Evolutionary conservation across 2,113 vertebrate species (phyloP).

Genomic region (Zosterops hypoxanthus): DNA sequence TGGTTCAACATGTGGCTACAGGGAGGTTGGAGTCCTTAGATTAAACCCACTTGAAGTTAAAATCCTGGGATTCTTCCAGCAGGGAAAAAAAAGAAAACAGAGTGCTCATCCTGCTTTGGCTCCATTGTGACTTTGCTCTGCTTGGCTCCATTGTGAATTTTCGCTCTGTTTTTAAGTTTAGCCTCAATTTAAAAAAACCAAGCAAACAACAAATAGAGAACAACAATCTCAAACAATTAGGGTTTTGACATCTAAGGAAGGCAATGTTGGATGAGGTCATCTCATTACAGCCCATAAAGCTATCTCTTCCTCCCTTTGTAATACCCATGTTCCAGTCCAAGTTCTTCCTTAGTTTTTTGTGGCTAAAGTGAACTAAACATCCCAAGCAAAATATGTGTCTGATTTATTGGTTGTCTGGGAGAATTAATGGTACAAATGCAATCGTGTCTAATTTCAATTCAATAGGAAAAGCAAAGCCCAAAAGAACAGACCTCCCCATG

Average conservation of each 20-base stretch:
- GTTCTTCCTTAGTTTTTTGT: slow-evolving; percentile 17
- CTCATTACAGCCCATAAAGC: slow-evolving; percentile 60
- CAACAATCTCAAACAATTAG: not conserved
- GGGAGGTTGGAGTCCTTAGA: slow-evolving; percentile 9
- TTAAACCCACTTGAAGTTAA: slow-evolving; percentile 26
- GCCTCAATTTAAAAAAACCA: not conserved
- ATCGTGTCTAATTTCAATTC: slow-evolving; percentile 50
- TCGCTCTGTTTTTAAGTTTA: not conserved
- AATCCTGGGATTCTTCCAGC: not conserved
- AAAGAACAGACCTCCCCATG: slow-evolving; percentile 2
- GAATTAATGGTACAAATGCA: slow-evolving; percentile 49
- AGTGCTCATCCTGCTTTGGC: not conserved
- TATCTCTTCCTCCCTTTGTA: slow-evolving; percentile 54
- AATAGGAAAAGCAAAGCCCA: slow-evolving; percentile 34
- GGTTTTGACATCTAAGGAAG: slow-evolving; percentile 49
- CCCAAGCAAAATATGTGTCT: slow-evolving; percentile 34
- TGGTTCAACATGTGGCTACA: slow-evolving; percentile 60
- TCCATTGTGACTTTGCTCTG: not conserved
- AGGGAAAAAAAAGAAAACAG: not conserved
- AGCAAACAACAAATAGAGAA: slow-evolving; percentile 8
- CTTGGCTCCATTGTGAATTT: not conserved
- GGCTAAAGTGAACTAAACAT: slow-evolving; percentile 22
- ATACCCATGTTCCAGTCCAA: slow-evolving; percentile 33
- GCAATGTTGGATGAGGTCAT: slow-evolving; percentile 53
- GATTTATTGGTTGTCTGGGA: slow-evolving; percentile 52